Base-by-base conservation (phyloP, 2,888 invertebrate species). In the Leucophenga montana region DNA sequence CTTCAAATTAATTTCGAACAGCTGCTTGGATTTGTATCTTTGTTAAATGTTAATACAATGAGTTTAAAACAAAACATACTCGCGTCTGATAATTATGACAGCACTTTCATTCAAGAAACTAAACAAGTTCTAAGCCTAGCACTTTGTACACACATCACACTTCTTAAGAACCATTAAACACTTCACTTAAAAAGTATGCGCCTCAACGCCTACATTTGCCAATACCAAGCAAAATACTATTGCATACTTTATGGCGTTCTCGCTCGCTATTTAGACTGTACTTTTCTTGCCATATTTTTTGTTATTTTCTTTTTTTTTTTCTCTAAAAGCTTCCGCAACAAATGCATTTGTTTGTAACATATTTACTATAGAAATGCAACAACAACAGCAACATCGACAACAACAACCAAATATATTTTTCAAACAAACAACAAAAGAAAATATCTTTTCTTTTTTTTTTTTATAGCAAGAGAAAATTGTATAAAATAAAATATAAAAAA, bases 261-360 rank as follows among this genome's bases (percentile, higher is more conserved):
- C 11, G 39, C 39, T 39, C 1, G 39, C 39, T 39, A 5, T 39
- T 50, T 6, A n/a, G 46, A 4, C 2, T 27, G 27, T 4, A 27
- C 11, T 20, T 54, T 56, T 27, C 22, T 56, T n/a, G n/a, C n/a
- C n/a, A n/a, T n/a, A n/a, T n/a, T n/a, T n/a, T n/a, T n/a, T n/a
- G n/a, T n/a, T n/a, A n/a, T n/a, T 57, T 14, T 22, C 3, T 14
- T 27, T n/a, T 53, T 16, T 14, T 14, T 56, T 56, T 22, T 22
- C 14, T 56, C 56, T 48, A 64, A 64, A 64, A 20, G 62, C 22
- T 64, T 64, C 62, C 62, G 62, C 11, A 22, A 22, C 22, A 64
- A 64, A 27, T 64, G 62, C 48, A 64, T 64, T 48, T 64, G 48
- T 64, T 46, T 48, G n/a, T 20, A 64, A 64, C 62, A 64, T 64